A percentile compares a stretch with the other conserved stretches of the same genome.
Conservation (phyloP, 92 coral and sea anemone genomes). For the Plumapathes pennacea region DNA sequence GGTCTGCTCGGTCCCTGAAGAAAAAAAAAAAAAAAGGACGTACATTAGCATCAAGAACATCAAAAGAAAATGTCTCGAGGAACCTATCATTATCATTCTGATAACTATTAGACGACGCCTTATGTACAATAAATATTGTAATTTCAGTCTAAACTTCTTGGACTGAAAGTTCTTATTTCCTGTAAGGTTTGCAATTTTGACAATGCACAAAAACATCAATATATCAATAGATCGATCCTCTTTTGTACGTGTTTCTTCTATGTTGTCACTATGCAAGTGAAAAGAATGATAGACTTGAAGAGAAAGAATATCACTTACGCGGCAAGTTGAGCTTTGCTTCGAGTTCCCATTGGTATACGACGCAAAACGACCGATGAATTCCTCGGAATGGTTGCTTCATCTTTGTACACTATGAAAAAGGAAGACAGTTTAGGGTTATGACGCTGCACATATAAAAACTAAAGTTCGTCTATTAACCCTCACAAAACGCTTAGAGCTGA, state of each 20-base stretch:
- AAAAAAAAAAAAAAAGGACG: slow-evolving; percentile 1
- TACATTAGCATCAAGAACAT: not conserved
- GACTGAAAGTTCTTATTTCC: not conserved
- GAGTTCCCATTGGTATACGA: slow-evolving; percentile 88
- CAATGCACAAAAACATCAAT: not conserved
- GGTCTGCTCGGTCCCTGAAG: slow-evolving; percentile 90
- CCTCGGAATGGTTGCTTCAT: slow-evolving; percentile 92
- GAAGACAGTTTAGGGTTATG: slow-evolving; percentile 1
- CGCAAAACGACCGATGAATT: slow-evolving; percentile 97
- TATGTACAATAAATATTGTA: no score
- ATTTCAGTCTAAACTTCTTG: not conserved
- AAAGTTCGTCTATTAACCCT: not conserved
- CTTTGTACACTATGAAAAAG: slow-evolving; percentile 73
- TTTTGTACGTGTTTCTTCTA: no score
- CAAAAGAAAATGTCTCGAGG: no score
- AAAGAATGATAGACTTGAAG: no score
- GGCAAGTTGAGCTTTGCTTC: slow-evolving; percentile 92
- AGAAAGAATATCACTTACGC: slow-evolving; percentile 70
- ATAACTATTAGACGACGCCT: no score
- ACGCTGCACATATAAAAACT: not conserved
- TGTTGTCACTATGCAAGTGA: no score
- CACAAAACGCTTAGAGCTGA: not conserved
- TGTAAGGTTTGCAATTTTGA: not conserved
- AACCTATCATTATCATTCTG: no score
- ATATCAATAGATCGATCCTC: no score